phyloP scores from a whole-genome alignment of 2,113 vertebrate species.

The Oenanthe oenanthe region DNA sequence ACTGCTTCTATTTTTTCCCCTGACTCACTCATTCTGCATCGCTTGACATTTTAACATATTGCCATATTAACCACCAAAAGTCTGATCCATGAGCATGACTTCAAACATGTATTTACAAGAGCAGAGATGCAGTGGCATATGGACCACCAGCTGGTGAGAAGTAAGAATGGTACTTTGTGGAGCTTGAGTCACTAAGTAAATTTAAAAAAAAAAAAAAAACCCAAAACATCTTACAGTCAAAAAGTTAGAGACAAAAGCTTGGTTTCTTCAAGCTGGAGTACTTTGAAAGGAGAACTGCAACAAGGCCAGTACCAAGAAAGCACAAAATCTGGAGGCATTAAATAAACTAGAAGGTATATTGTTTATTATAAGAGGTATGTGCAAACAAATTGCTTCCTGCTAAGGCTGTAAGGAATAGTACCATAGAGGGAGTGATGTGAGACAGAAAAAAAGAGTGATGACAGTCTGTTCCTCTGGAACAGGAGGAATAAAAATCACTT shows the following conservation, averaged over 20 bases:
- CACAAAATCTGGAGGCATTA: not conserved
- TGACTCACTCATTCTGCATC: constrained; percentile 22
- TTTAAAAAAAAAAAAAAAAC: not conserved
- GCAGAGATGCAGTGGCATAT: not conserved
- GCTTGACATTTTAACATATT: constrained; percentile 58
- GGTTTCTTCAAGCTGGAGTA: not conserved
- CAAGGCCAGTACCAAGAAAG: not conserved
- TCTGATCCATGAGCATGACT: constrained; percentile 30
- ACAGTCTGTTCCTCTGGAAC: constrained; percentile 26
- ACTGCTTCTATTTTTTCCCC: not conserved
- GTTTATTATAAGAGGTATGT: not conserved
- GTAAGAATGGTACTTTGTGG: constrained; percentile 23
- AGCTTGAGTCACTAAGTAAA: constrained; percentile 42
- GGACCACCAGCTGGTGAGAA: constrained; percentile 56
- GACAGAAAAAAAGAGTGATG: not conserved
- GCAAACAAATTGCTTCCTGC: constrained; percentile 24
- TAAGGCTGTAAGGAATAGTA: constrained; percentile 19
- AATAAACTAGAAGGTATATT: not conserved
- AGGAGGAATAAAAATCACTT: not conserved
- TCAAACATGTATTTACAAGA: constrained; percentile 53
- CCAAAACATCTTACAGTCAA: not conserved
- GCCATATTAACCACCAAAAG: constrained; percentile 54
- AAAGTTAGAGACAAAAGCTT: not conserved
- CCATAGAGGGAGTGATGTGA: not conserved
- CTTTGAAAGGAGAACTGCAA: not conserved